These are phyloP conservation scores for Himalopsyche phryganea DNA, from an alignment of 1,140 invertebrate genomes.

Conservation along the genomic window DNA sequence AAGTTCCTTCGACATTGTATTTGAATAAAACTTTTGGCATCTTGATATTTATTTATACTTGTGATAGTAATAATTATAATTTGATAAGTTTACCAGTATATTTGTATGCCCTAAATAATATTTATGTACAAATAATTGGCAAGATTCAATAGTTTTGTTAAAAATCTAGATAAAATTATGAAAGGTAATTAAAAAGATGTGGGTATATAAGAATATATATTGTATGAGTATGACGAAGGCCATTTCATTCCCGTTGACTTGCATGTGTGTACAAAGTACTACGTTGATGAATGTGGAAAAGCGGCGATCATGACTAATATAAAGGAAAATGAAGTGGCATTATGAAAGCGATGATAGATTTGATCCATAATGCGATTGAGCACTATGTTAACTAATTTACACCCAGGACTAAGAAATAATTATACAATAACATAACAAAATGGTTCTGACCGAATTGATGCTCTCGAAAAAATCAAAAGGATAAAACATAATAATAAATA, in stretches of 20 bases:
- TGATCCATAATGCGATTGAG: constrained; percentile 34
- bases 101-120: too few relatives aligned
- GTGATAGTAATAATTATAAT: too few relatives aligned
- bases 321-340: constrained; percentile 33
- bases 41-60: too few relatives aligned
- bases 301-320: constrained; percentile 29
- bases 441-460: too few relatives aligned
- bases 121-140: too few relatives aligned
- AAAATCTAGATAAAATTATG: neutral
- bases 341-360: constrained; percentile 33
- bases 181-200: constrained; percentile 11
- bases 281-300: constrained; percentile 32
- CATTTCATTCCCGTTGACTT: constrained; percentile 30
- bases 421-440: constrained; percentile 11
- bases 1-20: too few relatives aligned
- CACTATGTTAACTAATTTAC: constrained; percentile 35
- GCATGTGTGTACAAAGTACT: constrained; percentile 27
- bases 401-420: constrained; percentile 35
- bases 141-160: too few relatives aligned
- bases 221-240: constrained; percentile 4
- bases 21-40: too few relatives aligned
- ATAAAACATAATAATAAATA: neutral
- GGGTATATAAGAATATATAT: constrained; percentile 25
- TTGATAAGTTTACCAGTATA: too few relatives aligned
- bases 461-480: too few relatives aligned